phyloP scores from a whole-genome alignment of 2,797 vertebrate species.

The Cheirogaleus major region DNA sequence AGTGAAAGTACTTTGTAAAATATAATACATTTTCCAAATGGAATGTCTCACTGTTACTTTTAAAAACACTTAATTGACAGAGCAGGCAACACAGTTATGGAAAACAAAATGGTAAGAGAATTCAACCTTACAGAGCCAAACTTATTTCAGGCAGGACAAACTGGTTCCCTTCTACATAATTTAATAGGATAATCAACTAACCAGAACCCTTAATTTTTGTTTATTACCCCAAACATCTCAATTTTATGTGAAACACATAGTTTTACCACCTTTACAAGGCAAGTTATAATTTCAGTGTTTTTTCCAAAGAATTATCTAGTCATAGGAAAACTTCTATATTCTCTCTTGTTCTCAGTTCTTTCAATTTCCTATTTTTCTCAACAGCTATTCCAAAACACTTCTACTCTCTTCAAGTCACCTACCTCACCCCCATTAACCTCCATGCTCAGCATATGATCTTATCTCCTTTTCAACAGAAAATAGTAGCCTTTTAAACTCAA shows the following conservation, averaged over 20 bases:
- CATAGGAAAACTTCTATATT: background rate
- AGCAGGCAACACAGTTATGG: background rate
- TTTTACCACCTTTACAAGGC: background rate
- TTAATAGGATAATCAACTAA: background rate
- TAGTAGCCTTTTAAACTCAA: background rate
- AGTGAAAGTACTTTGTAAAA: background rate
- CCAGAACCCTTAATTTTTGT: background rate
- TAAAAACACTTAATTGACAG: background rate
- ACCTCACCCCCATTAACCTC: background rate
- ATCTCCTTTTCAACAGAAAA: background rate
- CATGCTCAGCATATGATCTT: background rate
- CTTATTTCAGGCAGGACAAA: background rate
- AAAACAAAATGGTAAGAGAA: background rate
- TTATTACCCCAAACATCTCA: background rate
- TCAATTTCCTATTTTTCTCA: background rate
- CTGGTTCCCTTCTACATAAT: rapidly evolving
- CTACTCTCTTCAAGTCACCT: background rate
- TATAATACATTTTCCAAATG: background rate
- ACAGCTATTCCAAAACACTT: background rate
- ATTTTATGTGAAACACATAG: background rate
- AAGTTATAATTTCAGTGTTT: background rate
- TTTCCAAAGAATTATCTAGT: background rate
- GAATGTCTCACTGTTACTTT: background rate
- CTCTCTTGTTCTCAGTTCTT: background rate
- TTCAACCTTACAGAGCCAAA: background rate